Evolutionary conservation across 2,888 invertebrate genomes (phyloP), one percentile per base, ranked within the genome.

Genomic region (Harmothoe impar): DNA sequence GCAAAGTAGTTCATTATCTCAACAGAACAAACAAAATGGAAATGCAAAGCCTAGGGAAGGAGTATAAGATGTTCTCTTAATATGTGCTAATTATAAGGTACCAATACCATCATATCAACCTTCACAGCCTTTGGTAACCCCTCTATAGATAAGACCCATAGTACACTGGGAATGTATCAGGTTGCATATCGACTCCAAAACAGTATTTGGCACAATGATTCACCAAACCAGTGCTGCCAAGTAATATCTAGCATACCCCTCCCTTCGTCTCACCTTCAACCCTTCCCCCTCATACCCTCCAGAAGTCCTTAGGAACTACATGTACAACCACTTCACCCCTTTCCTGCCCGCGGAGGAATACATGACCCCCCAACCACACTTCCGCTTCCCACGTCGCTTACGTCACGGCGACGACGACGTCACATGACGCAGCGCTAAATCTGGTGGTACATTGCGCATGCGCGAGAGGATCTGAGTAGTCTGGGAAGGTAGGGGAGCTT

Each of bases 271-370:
- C 72, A 29, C 72, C 72, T 72, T 25, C 72, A 29, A 62, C 62
- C 62, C 43, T 15, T 7, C 62, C 3, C 62, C n/a, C 62, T 62
- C 62, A 62, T n/a, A 62, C 20, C 62, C 62, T 20, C 62, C 62
- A n/a, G 7, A 20, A 72, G 72, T 72, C 72, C 72, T 25, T 3
- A 72, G 72, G 29, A 29, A 72, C 72, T 72, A 72, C 72, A 72
- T 72, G 72, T 25, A 72, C 72, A 72, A 72, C 72, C 72, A 72
- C 72, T 72, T 72, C 72, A 72, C 72, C 72, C 72, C 23, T 62
- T 29, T 72, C 72, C n/a, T 17, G 29, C 72, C 25, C 72, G 72
- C 72, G 72, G 72, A 72, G 72, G 72, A n/a, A 72, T 72, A 72
- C 72, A 15, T 29, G 29, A 29, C 25, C 25, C 72, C 68, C 17